Conservation (phyloP, 92 coral and sea anemone genomes). For the Porites lobata region DNA sequence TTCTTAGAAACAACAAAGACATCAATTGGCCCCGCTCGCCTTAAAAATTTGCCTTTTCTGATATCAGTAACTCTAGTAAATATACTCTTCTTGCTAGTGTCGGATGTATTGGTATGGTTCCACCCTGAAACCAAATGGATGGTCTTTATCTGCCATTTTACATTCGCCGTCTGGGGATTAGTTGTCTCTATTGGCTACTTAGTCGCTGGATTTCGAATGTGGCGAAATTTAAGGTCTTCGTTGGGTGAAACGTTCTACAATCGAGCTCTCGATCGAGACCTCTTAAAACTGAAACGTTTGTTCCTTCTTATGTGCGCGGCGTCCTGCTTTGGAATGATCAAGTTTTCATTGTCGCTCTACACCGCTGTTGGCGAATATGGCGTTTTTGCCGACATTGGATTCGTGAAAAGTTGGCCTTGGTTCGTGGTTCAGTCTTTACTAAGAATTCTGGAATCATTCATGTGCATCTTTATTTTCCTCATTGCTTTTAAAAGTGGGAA, state of each 20-base stretch:
- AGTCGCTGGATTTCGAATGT: slow-evolving; percentile 64
- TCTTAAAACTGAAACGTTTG: slow-evolving; percentile 60
- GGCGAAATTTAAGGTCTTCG: slow-evolving; percentile 76
- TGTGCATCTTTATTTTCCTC: slow-evolving; percentile 8
- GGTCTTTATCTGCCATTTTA: slow-evolving; percentile 72
- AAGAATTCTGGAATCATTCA: slow-evolving; percentile 26
- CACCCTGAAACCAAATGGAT: slow-evolving; percentile 52
- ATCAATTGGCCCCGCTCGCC: slow-evolving; percentile 60
- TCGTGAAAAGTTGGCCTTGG: slow-evolving; percentile 55
- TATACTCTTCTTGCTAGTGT: slow-evolving; percentile 64
- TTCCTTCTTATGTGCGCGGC: slow-evolving; percentile 57
- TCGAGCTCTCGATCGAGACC: slow-evolving; percentile 40
- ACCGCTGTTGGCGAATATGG: slow-evolving; percentile 66
- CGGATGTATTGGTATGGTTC: slow-evolving; percentile 77
- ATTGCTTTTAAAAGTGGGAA: slow-evolving; percentile 11
- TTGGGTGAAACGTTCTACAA: slow-evolving; percentile 20
- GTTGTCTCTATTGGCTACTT: slow-evolving; percentile 72
- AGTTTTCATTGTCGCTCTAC: slow-evolving; percentile 71
- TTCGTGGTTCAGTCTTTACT: slow-evolving; percentile 31
- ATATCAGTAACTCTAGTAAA: slow-evolving; percentile 58
- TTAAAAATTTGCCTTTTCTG: slow-evolving; percentile 59
- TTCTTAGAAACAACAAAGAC: slow-evolving; percentile 75
- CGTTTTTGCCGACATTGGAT: slow-evolving; percentile 32
- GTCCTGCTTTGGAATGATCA: slow-evolving; percentile 61
- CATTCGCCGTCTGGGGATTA: slow-evolving; percentile 83